These are phyloP conservation scores for Lutraria lutraria DNA, from an alignment of 2,888 invertebrate species.

Conservation along the genomic window DNA sequence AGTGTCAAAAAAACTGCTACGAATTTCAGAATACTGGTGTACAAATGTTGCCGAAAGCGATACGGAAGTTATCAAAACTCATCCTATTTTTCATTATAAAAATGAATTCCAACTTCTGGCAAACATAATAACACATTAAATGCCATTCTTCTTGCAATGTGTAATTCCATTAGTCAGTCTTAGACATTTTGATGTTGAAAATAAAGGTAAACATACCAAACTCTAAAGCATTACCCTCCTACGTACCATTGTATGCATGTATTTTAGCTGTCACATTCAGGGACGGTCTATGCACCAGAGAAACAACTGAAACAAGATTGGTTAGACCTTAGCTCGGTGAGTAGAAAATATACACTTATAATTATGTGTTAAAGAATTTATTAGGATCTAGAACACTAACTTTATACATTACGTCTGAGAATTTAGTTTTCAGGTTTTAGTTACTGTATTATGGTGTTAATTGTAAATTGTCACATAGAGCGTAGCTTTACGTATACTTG, in stretches of 20 bases:
- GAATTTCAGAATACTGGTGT: too few species aligned
- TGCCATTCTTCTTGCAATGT: neutral
- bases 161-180: neutral
- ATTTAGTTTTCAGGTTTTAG: too few species aligned
- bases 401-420: too few species aligned
- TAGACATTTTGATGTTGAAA: too few species aligned
- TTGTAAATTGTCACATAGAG: too few species aligned
- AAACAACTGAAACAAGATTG: neutral
- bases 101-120: neutral
- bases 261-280: conserved; percentile 6
- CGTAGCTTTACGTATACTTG: too few species aligned
- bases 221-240: neutral
- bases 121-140: neutral
- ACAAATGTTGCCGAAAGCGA: too few species aligned
- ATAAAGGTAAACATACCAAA: too few species aligned
- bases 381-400: too few species aligned
- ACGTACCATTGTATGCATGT: neutral
- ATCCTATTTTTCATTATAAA: neutral
- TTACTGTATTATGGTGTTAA: too few species aligned
- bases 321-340: neutral
- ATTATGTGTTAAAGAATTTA: neutral
- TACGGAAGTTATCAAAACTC: too few species aligned
- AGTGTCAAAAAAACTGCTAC: too few species aligned
- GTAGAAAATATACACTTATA: neutral
- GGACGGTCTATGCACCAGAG: neutral